These are phyloP conservation scores for Listrodromus nycthemerus DNA, from an alignment of 2,888 invertebrate species.

Conservation along the genomic window DNA sequence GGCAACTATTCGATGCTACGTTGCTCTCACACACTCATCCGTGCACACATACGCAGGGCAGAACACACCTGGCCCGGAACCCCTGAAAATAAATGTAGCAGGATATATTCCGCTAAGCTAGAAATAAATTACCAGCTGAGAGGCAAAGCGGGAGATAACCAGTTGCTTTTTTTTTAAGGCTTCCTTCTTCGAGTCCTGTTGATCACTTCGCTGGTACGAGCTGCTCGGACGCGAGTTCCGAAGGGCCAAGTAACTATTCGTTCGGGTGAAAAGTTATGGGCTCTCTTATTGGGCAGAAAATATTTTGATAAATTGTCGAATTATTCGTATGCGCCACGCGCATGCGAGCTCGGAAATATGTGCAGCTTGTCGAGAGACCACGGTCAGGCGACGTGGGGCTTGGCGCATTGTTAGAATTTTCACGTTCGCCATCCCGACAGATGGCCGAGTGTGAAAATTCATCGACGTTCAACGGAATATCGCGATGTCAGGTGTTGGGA, in stretches of 20 bases:
- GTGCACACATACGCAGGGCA: slow-evolving; percentile 18
- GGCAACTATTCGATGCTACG: slow-evolving; percentile 71
- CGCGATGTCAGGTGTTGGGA: neutral
- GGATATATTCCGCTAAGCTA: slow-evolving; percentile 30
- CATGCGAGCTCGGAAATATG: neutral
- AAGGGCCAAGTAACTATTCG: neutral
- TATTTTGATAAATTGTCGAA: too few relatives aligned
- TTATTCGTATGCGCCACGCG: too few relatives aligned
- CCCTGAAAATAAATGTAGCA: slow-evolving; percentile 26
- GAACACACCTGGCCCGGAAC: slow-evolving; percentile 59
- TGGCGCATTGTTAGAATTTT: neutral
- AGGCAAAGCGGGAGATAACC: slow-evolving; percentile 30
- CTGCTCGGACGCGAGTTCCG: neutral
- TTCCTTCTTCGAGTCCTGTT: slow-evolving; percentile 16
- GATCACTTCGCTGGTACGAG: slow-evolving; percentile 15
- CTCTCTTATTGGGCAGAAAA: too few relatives aligned
- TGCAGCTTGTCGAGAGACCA: neutral
- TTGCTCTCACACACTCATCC: neutral
- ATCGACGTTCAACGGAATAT: neutral
- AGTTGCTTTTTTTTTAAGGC: slow-evolving; percentile 30
- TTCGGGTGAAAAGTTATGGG: too few relatives aligned
- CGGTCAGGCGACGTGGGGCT: neutral
- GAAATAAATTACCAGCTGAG: slow-evolving; percentile 52
- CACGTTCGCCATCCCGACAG: neutral
- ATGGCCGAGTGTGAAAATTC: slow-evolving; percentile 9